These are phyloP conservation scores for Amaurobius ferox DNA, from an alignment of 2,888 invertebrate genomes.

Conservation along the genomic window DNA sequence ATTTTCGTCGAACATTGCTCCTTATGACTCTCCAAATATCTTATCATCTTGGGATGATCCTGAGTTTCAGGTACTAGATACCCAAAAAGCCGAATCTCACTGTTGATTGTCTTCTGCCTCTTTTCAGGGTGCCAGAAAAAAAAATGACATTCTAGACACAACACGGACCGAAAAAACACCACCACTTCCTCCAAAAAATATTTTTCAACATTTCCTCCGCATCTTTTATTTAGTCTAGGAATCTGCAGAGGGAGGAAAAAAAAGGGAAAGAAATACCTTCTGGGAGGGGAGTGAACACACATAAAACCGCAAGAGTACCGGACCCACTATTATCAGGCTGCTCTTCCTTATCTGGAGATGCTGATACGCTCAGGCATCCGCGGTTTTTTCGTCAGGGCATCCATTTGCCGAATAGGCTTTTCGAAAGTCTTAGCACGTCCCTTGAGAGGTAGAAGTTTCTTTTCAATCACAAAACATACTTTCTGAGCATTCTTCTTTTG, in stretches of 20 bases:
- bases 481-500: slow-evolving; percentile 19
- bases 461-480: slow-evolving; percentile 57
- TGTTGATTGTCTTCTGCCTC: too few species aligned
- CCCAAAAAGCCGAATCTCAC: too few species aligned
- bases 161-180: not conserved
- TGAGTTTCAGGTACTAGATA: too few species aligned
- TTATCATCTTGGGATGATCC: too few species aligned
- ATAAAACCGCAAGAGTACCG: slow-evolving; percentile 6
- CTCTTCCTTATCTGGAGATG: slow-evolving; percentile 62
- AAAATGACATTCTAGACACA: not conserved
- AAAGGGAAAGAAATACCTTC: slow-evolving; percentile 24
- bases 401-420: slow-evolving; percentile 67
- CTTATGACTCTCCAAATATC: too few species aligned
- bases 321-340: slow-evolving; percentile 53
- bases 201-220: slow-evolving; percentile 2
- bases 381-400: slow-evolving; percentile 17
- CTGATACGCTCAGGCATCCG: slow-evolving; percentile 57
- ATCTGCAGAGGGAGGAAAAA: not conserved
- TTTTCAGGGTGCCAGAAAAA: too few species aligned
- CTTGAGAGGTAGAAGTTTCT: slow-evolving; percentile 19
- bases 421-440: slow-evolving; percentile 60
- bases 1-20: too few species aligned
- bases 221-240: slow-evolving; percentile 24
- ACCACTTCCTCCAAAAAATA: slow-evolving; percentile 19
- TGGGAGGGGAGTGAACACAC: slow-evolving; percentile 2